Percentiles rank a stretch among this genome's conserved stretches.
Evolutionary conservation across 2,888 invertebrate genomes (phyloP).

Genomic region (Caenorhabditis sp.): DNA sequence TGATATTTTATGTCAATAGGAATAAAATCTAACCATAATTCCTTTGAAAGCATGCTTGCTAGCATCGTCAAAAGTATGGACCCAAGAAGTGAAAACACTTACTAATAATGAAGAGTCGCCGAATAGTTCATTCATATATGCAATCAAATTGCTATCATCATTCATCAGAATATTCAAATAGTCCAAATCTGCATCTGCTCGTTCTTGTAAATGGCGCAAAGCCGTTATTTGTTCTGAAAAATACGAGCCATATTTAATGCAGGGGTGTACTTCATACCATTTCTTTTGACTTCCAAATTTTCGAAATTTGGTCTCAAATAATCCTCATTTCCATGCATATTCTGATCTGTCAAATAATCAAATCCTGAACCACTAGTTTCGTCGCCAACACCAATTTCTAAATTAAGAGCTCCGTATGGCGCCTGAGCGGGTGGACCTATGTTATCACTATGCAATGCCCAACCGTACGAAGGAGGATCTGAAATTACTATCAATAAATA

Average conservation of each 20-base stretch:
- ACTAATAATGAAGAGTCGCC: background rate
- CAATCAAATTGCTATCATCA: slow-evolving; percentile 14
- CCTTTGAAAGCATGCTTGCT: too few species aligned
- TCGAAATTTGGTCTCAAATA: slow-evolving; percentile 13
- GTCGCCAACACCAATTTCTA: slow-evolving; percentile 18
- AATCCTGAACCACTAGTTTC: slow-evolving; percentile 29
- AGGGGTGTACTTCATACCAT: background rate
- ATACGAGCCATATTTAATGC: background rate
- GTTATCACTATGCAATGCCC: slow-evolving; percentile 20
- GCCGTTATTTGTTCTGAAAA: background rate
- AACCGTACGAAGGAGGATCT: slow-evolving; percentile 33
- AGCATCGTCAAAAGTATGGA: too few species aligned
- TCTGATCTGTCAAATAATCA: slow-evolving; percentile 13
- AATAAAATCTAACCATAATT: too few species aligned
- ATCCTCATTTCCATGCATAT: background rate
- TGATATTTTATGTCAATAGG: too few species aligned
- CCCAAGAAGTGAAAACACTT: too few species aligned
- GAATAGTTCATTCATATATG: slow-evolving; percentile 10
- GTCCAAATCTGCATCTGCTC: slow-evolving; percentile 9
- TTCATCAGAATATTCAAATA: slow-evolving; percentile 8
- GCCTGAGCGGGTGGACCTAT: too few species aligned
- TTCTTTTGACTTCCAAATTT: background rate
- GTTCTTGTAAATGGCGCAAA: slow-evolving; percentile 1
- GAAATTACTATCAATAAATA: slow-evolving; percentile 1
- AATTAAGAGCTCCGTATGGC: slow-evolving; percentile 11